Percentiles rank a stretch among this genome's conserved stretches.
phyloP scores from a whole-genome alignment of 2,113 vertebrate species.

The Actenoides lindsayi region DNA sequence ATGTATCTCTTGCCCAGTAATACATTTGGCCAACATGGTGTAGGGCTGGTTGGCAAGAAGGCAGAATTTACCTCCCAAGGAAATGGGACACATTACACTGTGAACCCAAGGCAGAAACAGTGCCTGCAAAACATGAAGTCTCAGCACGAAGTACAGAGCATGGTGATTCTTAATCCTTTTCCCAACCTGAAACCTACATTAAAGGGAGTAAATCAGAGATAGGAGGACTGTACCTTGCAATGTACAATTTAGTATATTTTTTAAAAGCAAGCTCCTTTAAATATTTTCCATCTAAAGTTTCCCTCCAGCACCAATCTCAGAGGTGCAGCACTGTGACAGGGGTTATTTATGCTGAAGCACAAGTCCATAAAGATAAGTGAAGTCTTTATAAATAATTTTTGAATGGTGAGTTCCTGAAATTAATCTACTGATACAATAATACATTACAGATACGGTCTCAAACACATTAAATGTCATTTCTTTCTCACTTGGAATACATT shows the following conservation, averaged over 20 bases:
- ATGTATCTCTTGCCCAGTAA: background rate
- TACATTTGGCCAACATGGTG: background rate
- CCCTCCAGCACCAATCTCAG: background rate
- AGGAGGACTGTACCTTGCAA: background rate
- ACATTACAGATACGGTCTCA: background rate
- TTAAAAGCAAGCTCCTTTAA: background rate
- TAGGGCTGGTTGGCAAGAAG: background rate
- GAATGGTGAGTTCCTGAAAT: background rate
- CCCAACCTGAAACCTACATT: background rate
- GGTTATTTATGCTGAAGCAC: background rate
- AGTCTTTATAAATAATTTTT: constrained; percentile 13
- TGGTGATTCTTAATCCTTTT: background rate
- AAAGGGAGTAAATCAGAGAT: background rate
- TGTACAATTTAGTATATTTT: background rate
- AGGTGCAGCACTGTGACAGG: background rate
- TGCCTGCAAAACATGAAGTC: background rate
- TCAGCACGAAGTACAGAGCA: background rate
- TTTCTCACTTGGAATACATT: background rate
- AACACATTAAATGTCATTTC: background rate
- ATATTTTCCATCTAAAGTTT: background rate
- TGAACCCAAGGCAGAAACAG: background rate
- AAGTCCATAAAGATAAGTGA: background rate
- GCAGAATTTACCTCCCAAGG: background rate
- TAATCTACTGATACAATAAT: background rate
- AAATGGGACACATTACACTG: background rate